Evolutionary conservation across 2,113 vertebrate genomes (phyloP).

Genomic region (Peucedramus taeniatus): DNA sequence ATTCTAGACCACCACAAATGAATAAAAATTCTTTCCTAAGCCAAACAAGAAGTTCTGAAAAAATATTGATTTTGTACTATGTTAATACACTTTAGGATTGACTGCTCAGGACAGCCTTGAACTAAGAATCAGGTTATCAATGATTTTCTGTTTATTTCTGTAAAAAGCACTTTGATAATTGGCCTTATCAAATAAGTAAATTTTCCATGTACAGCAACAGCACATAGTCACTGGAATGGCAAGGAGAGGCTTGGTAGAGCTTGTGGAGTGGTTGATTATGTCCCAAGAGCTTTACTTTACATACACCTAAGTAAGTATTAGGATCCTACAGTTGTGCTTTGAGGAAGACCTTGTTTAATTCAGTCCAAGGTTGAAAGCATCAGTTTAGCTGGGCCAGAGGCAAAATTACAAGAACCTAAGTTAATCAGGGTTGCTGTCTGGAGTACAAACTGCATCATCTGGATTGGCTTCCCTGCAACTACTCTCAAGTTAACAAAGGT

Average conservation of each 20-base stretch:
- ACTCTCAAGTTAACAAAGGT: not conserved
- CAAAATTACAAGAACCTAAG: not conserved
- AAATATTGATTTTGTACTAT: not conserved
- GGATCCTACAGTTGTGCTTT: conserved; percentile 3
- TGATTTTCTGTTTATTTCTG: conserved; percentile 47
- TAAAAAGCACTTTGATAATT: conserved; percentile 40
- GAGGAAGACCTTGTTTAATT: conserved; percentile 21
- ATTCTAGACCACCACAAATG: not conserved
- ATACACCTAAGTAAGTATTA: conserved; percentile 31
- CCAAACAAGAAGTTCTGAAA: not conserved
- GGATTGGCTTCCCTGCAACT: not conserved
- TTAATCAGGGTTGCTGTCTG: not conserved
- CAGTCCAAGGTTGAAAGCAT: not conserved
- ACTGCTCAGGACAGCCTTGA: not conserved
- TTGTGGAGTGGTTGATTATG: not conserved
- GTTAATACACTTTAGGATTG: not conserved
- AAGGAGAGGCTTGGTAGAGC: not conserved
- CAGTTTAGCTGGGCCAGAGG: not conserved
- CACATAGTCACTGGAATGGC: not conserved
- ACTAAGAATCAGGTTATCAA: conserved; percentile 24
- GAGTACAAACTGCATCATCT: not conserved
- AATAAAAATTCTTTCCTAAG: not conserved
- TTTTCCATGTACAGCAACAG: conserved; percentile 32
- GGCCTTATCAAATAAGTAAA: conserved; percentile 36
- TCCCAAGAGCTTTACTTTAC: conserved; percentile 36